Base-by-base conservation (phyloP, 2,797 vertebrate genomes). In the Discoglossus pictus region DNA sequence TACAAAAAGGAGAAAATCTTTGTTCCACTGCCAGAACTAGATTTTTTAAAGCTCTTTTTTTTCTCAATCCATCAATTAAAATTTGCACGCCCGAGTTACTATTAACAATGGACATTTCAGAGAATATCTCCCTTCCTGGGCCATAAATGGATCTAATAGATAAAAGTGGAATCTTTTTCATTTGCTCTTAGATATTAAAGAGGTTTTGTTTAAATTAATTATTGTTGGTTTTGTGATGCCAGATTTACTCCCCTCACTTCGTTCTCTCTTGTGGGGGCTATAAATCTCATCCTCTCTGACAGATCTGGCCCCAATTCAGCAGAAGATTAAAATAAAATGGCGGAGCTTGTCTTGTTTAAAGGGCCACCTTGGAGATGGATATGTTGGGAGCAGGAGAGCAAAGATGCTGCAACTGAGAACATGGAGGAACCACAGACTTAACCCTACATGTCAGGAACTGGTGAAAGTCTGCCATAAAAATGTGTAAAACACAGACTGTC, bases 21-120 rank as follows among this genome's bases (percentile, higher is more conserved):
- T 70, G 67, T 56, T 56, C 39, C 52, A 38, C 34, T 70, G 67
- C 67, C 67, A 70, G 38, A 54, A 50, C 24, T 7, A 6, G 17
- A 48, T 63, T 52, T 15, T 63, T 38, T 48, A 55, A 63, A 47
- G 58, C 40, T 38, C 17, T 34, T 43, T 50, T 61, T 54, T 56
- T 48, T 46, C 31, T 23, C 25, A 20, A 63, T 56, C 51, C 42
- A 63, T 70, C 52, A 70, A 56, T 56, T 56, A 42, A 62, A 54
- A 46, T 13, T 55, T 70, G 42, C 43, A 70, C 59, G 67, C 59
- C 43, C 63, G 67, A 70, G 23, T 70, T 62, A 48, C 50, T 70
- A 38, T 42, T 48, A 70, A 70, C 67, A 70, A 70, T 70, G 34
- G 54, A 42, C 60, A 50, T 70, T 68, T 68, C 47, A 56, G 34